Evolutionary conservation across 2,113 vertebrate genomes (phyloP).

Genomic region (Sarotherodon lohbergeri): DNA sequence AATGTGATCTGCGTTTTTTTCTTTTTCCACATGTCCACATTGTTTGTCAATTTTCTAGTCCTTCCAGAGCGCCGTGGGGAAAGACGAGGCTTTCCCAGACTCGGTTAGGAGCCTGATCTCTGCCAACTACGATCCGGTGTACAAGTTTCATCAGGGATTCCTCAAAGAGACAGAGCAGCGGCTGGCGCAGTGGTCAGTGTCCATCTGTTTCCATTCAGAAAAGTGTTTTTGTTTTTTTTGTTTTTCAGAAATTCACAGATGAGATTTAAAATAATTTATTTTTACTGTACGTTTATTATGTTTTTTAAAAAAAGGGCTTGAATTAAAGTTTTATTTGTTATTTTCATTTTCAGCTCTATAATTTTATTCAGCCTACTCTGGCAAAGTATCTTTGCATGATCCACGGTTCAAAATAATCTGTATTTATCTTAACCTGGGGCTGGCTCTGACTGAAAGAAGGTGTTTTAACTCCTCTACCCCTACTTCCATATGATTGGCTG

Average conservation of each 20-base stretch:
- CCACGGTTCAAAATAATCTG: not conserved
- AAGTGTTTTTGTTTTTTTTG: not conserved
- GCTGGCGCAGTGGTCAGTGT: constrained; percentile 86
- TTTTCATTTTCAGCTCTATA: not conserved
- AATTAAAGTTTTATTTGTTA: not conserved
- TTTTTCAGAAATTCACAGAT: not conserved
- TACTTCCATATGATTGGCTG: not conserved
- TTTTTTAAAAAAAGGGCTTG: not conserved
- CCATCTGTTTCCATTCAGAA: not conserved
- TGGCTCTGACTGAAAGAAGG: not conserved
- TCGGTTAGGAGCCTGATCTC: constrained; percentile 80
- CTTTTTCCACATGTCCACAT: not conserved
- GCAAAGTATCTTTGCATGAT: not conserved
- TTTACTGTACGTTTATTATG: not conserved
- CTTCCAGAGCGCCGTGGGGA: constrained; percentile 77
- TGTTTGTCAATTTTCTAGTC: constrained; percentile 67
- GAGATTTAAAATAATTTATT: not conserved
- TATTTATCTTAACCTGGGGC: not conserved
- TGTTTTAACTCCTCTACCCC: not conserved
- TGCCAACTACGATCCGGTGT: constrained; percentile 86
- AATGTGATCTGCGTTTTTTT: too few relatives aligned
- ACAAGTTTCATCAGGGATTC: constrained; percentile 89
- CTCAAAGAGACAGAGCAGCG: constrained; percentile 92
- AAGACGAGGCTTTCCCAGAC: constrained; percentile 85
- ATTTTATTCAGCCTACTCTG: not conserved